These are phyloP conservation scores for Drosophila sordidula DNA, from an alignment of 2,888 invertebrate species.

Conservation along the genomic window DNA sequence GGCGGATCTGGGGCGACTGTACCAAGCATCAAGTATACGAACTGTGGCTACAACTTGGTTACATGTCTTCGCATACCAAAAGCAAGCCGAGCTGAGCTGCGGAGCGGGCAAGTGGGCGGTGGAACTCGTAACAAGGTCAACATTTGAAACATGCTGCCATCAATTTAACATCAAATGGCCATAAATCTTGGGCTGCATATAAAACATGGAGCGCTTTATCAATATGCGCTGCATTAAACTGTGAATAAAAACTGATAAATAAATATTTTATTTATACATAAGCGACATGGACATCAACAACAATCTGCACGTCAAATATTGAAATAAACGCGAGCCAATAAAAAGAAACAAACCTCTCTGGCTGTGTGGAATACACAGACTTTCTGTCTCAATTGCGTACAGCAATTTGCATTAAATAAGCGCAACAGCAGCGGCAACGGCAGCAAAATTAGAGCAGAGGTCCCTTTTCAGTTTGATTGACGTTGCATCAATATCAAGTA, in stretches of 20 bases:
- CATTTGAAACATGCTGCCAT: constrained; percentile 51
- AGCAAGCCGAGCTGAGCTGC: constrained; percentile 1
- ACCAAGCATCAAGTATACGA: constrained; percentile 65
- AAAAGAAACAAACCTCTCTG: constrained; percentile 15
- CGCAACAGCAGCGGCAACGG: neutral
- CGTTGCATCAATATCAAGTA: constrained; percentile 57
- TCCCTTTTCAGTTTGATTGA: constrained; percentile 40
- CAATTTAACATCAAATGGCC: constrained; percentile 65
- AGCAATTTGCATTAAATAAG: constrained; percentile 60
- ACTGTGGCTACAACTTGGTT: constrained; percentile 29
- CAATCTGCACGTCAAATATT: constrained; percentile 48
- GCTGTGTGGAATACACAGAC: neutral
- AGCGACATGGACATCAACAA: constrained; percentile 38
- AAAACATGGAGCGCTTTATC: constrained; percentile 14
- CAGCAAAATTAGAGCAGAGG: constrained; percentile 45
- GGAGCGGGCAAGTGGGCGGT: neutral
- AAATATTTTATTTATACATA: constrained; percentile 69
- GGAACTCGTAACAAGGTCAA: constrained; percentile 62
- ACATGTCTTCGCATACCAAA: constrained; percentile 49
- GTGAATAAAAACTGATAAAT: constrained; percentile 58
- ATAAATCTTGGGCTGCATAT: constrained; percentile 51
- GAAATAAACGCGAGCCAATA: constrained; percentile 43
- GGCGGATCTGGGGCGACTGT: constrained; percentile 10
- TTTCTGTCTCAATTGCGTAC: constrained; percentile 48
- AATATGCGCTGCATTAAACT: too few relatives aligned